Percentiles rank a stretch among this genome's conserved stretches.
These are phyloP conservation scores for Chrysodeixis includens DNA, from an alignment of 2,888 invertebrate genomes.

Conservation along the genomic window DNA sequence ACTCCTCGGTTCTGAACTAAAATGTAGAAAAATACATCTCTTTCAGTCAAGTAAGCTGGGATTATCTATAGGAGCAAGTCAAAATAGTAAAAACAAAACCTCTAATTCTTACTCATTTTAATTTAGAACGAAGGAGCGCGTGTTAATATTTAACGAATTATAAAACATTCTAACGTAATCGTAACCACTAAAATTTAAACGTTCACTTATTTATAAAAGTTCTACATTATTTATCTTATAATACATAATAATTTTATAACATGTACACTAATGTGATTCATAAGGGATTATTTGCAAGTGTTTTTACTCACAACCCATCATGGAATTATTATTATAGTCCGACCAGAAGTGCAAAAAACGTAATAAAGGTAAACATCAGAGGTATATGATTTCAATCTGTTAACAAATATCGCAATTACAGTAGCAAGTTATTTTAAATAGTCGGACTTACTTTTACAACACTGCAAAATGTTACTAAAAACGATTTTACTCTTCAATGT, in stretches of 20 bases:
- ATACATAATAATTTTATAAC: slow-evolving; percentile 47
- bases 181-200: slow-evolving; percentile 46
- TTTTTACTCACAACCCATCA: slow-evolving; percentile 32
- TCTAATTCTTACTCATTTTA: slow-evolving; percentile 13
- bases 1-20: slow-evolving; percentile 32
- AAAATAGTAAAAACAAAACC: slow-evolving; percentile 1
- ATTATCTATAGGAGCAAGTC: background rate
- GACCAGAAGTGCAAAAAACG: background rate
- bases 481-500: background rate
- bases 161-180: slow-evolving; percentile 36
- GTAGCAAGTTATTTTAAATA: background rate
- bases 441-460: background rate
- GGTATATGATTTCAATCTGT: background rate
- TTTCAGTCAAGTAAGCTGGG: background rate
- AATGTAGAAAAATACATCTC: slow-evolving; percentile 3
- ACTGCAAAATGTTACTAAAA: background rate
- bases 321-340: slow-evolving; percentile 15
- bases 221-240: slow-evolving; percentile 36
- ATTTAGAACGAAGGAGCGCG: slow-evolving; percentile 19
- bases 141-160: slow-evolving; percentile 21
- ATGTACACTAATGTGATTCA: slow-evolving; percentile 17
- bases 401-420: background rate
- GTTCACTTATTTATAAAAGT: slow-evolving; percentile 40
- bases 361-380: background rate
- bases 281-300: slow-evolving; percentile 18